Evolutionary conservation across 2,113 vertebrate species (phyloP), one percentile per base, ranked within the genome.

Genomic region (Hiodon alosoides): DNA sequence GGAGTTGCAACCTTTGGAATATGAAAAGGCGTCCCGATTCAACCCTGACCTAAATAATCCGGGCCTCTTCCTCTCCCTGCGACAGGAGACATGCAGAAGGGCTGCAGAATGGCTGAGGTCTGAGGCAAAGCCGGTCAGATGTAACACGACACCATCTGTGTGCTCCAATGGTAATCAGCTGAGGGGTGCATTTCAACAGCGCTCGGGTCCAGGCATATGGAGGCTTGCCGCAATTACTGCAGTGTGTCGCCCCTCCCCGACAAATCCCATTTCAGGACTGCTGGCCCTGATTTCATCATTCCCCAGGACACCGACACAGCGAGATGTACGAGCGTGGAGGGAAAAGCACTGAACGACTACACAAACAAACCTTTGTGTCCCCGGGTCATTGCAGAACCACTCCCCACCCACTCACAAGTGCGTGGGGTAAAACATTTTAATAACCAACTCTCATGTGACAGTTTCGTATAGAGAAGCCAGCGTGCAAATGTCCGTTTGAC

Each of bases 21-120:
- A 77, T 70, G 71, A 83, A 82, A 86, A 78, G 71, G 75, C 78
- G 83, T 78, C 78, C 79, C 84, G 78, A 80, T 73, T 75, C 75
- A 74, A 74, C 78, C 79, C 70, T 79, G 79, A 78, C 76, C 78
- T 60, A 84, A 76, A 80, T 81, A 78, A 78, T 73, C 70, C 67
- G 53, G 67, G 74, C 69, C 51, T 2, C 52, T 66, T 54, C 10
- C 70, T 68, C 13, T 31, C 9, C 16, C 54, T 0, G 9, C 10
- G 9, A 9, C n/a, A 16, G 7, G n/a, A 6, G 16, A 46, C 16
- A 13, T 46, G 64, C 31, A 46, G 64, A 11, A 46, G 8, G 58
- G 31, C 31, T 31, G 31, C 31, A 31, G 31, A 31, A 31, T 31
- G 31, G 31, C 4, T n/a, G 46, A 71, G 31, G 9, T 8, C 47